Base-by-base conservation (phyloP, 92 coral and sea anemone genomes). In the Anthopleura xanthogrammica region DNA sequence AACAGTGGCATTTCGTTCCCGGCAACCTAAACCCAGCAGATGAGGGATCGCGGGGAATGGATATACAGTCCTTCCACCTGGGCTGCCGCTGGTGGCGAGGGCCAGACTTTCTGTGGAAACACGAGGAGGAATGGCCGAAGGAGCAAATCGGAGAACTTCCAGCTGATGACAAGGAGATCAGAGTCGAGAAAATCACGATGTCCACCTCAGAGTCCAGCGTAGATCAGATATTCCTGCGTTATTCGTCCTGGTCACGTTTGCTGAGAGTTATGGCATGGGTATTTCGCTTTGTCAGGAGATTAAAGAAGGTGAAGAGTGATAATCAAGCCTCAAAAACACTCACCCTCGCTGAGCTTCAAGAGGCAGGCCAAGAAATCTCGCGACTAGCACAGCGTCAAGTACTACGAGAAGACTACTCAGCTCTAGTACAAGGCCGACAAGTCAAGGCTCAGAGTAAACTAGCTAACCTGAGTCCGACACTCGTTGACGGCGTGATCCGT, bases 211-310 rank as follows among this genome's bases (percentile, higher is more conserved):
- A 60, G 68, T 60, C 29, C 68, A 60, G 24, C 19, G 68, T 60
- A 20, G 68, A 60, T 17, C 68, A 60, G 68, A 60, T 60, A 60
- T 60, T 60, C 3, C n/a, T 80, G 24, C 79, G 50, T 62, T 86
- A 76, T 46, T 86, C 90, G 1, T 86, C 92, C 7, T 86, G 92
- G 92, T 78, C 85, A 42, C 84, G 41, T 43, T 55, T 90, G 64
- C 90, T 82, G 78, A 83, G 85, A 52, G 80, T 62, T 14, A 83
- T 90, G 79, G 79, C 92, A 24, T 89, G 92, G 92, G 70, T 86
- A 42, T n/a, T 82, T 39, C 90, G 87, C 13, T 82, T 89, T 24
- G 83, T 89, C 54, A 60, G 82, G 72, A 52, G 23, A 40, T 56
- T 29, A 42, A 19, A 41, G 10, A 83, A 75, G 74, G 80, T 73